Percentiles rank a stretch among this genome's conserved stretches.
Conservation (phyloP, 2,113 vertebrate genomes). For the Tupaia chinensis region DNA sequence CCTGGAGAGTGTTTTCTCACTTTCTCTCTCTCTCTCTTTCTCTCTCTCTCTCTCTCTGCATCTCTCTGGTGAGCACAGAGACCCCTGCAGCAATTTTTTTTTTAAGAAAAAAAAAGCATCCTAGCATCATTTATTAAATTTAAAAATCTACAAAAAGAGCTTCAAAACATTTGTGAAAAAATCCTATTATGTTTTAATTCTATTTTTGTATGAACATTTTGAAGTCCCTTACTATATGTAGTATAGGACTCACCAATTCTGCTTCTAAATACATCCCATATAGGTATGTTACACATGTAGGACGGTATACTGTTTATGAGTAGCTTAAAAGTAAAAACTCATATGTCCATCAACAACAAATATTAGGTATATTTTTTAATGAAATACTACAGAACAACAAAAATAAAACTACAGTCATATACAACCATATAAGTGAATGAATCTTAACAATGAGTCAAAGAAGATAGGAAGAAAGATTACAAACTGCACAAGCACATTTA, state of each 20-base stretch:
- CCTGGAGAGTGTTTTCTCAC: no score
- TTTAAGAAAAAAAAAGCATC: neutral
- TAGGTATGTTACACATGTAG: neutral
- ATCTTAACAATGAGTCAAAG: slow-evolving; percentile 16
- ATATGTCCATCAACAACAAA: slow-evolving; percentile 28
- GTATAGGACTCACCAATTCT: neutral
- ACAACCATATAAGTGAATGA: neutral
- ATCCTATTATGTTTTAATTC: no score
- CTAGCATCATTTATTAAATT: neutral
- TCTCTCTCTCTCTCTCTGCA: no score
- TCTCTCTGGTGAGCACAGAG: no score
- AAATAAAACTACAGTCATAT: neutral
- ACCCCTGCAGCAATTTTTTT: no score
- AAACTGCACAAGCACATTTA: neutral
- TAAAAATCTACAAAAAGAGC: neutral
- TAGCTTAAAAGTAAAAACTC: neutral
- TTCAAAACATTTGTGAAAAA: no score
- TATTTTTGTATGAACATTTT: no score
- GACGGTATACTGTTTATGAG: neutral
- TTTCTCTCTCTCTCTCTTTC: no score
- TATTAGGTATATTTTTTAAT: neutral
- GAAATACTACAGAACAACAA: neutral
- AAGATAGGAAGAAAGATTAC: neutral
- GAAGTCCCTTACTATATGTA: neutral
- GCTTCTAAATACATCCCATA: neutral